Evolutionary conservation across 2,113 vertebrate genomes (phyloP).

Genomic region (Leptocoma aspasia): DNA sequence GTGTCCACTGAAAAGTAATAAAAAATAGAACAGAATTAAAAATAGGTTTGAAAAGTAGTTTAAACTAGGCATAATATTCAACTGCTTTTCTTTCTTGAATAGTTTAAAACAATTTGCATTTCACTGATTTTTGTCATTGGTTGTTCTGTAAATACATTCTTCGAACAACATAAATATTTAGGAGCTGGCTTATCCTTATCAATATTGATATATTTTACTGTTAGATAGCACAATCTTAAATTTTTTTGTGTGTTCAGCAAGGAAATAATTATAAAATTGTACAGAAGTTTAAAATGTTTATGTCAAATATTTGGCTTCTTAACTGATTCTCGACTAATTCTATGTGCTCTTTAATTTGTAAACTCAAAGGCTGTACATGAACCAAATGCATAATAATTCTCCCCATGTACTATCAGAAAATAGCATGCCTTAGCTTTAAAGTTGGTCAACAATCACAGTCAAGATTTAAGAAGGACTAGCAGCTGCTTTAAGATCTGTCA

Average conservation of each 20-base stretch:
- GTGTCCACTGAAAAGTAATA: background rate
- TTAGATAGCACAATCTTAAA: background rate
- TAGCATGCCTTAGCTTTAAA: constrained; percentile 5
- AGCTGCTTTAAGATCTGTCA: background rate
- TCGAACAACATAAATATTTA: background rate
- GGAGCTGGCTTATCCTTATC: background rate
- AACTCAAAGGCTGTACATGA: background rate
- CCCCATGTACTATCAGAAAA: background rate
- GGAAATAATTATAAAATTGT: background rate
- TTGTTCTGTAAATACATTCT: background rate
- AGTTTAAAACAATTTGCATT: background rate
- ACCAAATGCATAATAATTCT: background rate
- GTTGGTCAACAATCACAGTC: constrained; percentile 15
- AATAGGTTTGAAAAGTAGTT: background rate
- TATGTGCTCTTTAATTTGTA: background rate
- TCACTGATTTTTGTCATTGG: background rate
- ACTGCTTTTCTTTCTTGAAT: background rate
- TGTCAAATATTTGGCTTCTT: constrained; percentile 5
- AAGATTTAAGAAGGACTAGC: constrained; percentile 26
- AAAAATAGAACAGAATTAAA: background rate
- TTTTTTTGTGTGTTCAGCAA: background rate
- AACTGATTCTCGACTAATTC: background rate
- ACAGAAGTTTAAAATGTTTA: background rate
- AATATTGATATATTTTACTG: background rate
- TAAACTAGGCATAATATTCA: background rate